phyloP scores from a whole-genome alignment of 1,140 invertebrate genomes.

The Laupala kohalensis region DNA sequence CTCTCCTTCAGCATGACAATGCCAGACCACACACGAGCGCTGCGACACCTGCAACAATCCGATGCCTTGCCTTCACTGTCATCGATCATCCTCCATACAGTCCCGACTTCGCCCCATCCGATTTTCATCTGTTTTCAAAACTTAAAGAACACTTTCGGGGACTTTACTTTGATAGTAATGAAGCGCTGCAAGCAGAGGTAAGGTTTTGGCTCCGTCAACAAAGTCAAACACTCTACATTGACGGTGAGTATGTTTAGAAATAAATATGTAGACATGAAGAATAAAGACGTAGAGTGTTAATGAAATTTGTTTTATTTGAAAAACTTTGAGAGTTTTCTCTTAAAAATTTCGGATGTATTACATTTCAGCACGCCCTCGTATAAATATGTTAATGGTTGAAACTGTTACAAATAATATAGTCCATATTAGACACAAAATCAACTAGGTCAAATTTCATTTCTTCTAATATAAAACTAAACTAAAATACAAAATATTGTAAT shows the following conservation, averaged over 20 bases:
- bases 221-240: neutral
- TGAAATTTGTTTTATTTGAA: neutral
- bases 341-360: neutral
- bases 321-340: neutral
- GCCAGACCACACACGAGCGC: neutral
- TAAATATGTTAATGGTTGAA: no score
- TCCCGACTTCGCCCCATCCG: neutral
- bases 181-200: neutral
- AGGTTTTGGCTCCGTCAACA: neutral
- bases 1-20: constrained; percentile 2
- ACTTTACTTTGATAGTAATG: no score
- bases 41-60: neutral
- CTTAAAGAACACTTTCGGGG: neutral
- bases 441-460: no score
- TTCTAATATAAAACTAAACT: no score
- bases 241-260: constrained; percentile 1
- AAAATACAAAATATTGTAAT: no score
- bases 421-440: no score
- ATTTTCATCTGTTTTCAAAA: constrained; percentile 5
- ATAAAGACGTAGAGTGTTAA: constrained; percentile 1
- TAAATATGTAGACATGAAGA: constrained; percentile 3
- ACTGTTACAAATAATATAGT: no score
- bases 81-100: neutral
- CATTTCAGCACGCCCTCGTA: neutral
- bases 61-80: neutral